These are phyloP conservation scores for Choloepus hoffmanni DNA, from an alignment of 2,113 vertebrate genomes.

Conservation along the genomic window DNA sequence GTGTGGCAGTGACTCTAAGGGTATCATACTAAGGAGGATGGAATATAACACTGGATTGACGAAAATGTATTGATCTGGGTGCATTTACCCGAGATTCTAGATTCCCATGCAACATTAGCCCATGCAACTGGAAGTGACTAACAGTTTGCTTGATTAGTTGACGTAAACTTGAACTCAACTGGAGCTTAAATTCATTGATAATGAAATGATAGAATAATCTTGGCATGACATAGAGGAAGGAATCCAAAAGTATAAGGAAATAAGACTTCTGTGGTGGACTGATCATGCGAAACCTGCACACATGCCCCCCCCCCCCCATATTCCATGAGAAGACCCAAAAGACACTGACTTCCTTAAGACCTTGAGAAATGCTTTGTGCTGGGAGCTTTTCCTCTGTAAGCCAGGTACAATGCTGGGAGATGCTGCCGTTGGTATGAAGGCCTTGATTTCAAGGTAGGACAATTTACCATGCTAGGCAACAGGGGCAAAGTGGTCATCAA, in stretches of 20 bases:
- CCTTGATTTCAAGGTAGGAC: too few species aligned
- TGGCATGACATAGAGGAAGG: neutral
- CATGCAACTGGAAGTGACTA: neutral
- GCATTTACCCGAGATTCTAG: neutral
- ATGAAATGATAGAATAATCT: neutral
- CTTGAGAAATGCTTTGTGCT: too few species aligned
- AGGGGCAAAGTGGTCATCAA: too few species aligned
- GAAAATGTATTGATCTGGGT: neutral
- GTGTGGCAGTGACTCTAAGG: neutral
- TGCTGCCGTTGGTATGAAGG: too few species aligned
- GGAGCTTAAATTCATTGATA: neutral
- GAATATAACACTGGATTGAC: neutral
- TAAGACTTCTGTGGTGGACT: too few species aligned
- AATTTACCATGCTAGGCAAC: too few species aligned
- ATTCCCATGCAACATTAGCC: neutral
- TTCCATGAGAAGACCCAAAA: too few species aligned
- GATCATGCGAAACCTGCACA: too few species aligned
- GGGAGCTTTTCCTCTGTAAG: too few species aligned
- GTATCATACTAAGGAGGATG: neutral
- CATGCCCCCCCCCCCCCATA: too few species aligned
- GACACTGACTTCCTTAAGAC: too few species aligned
- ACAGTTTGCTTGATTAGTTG: neutral
- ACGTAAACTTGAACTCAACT: constrained; percentile 2
- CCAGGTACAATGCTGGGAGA: too few species aligned
- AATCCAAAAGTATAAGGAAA: neutral